Percentiles rank a stretch among this genome's conserved stretches.
Evolutionary conservation across 2,113 vertebrate species (phyloP).

Genomic region (Isurus oxyrinchus): DNA sequence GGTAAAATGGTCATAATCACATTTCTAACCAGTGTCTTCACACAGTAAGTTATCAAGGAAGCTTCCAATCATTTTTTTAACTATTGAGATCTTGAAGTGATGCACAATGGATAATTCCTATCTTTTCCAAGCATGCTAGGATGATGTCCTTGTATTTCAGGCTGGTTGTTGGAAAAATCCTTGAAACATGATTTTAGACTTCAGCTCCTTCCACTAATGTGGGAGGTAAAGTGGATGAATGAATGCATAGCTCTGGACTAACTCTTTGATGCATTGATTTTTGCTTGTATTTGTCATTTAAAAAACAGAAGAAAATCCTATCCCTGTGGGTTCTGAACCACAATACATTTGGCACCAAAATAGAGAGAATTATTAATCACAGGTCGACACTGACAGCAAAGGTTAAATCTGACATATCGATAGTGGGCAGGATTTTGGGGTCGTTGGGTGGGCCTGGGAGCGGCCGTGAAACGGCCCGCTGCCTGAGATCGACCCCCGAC

Average conservation of each 20-base stretch:
- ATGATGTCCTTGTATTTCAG: neutral
- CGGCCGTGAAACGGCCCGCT: too few relatives aligned
- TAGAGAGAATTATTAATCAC: neutral
- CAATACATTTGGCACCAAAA: neutral
- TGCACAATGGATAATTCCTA: neutral
- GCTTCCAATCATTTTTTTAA: neutral
- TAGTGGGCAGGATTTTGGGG: neutral
- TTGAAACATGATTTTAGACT: neutral
- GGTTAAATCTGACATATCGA: neutral
- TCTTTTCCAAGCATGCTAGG: neutral
- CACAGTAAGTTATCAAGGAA: neutral
- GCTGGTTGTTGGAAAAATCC: neutral
- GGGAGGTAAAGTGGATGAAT: neutral
- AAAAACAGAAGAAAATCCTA: neutral
- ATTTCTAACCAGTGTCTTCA: neutral
- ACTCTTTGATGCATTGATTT: neutral
- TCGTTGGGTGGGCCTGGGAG: too few relatives aligned
- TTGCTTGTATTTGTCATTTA: neutral
- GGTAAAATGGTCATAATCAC: neutral
- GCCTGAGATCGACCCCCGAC: too few relatives aligned
- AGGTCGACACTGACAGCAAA: neutral
- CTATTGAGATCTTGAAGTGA: neutral
- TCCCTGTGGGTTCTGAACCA: neutral
- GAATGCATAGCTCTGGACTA: neutral
- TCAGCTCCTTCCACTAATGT: neutral